phyloP scores from a whole-genome alignment of 2,888 invertebrate genomes.

The Pocota personata region DNA sequence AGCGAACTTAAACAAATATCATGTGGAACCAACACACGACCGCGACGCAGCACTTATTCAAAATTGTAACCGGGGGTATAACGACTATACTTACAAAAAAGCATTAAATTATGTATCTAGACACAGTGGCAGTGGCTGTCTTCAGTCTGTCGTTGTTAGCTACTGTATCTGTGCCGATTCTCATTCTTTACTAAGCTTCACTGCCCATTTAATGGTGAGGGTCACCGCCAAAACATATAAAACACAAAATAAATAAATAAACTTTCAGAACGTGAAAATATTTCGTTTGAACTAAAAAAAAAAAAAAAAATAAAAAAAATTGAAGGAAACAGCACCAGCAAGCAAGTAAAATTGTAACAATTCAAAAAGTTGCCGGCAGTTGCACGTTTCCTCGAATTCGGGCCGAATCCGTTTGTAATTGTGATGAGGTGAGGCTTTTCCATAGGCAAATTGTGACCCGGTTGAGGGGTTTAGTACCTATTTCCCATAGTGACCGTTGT shows the following conservation, averaged over 20 bases:
- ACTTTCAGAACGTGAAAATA: conserved; percentile 58
- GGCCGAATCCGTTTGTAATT: conserved; percentile 9
- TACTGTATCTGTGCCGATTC: background rate
- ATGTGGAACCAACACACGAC: background rate
- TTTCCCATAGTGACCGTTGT: conserved; percentile 52
- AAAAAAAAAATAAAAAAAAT: background rate
- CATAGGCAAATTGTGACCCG: background rate
- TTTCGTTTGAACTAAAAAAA: conserved; percentile 22
- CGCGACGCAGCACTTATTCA: background rate
- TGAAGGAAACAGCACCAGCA: conserved; percentile 15
- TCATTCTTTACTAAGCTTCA: conserved; percentile 6
- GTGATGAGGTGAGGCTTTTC: background rate
- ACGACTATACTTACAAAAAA: background rate
- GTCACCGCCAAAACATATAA: conserved; percentile 50
- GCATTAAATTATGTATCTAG: background rate
- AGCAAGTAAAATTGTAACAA: conserved; percentile 29
- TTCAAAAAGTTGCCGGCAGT: conserved; percentile 19
- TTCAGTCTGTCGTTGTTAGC: background rate
- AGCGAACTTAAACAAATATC: background rate
- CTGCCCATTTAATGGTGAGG: conserved; percentile 31
- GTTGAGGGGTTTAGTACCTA: background rate
- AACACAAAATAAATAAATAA: conserved; percentile 49
- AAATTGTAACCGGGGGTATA: background rate
- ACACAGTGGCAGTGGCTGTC: background rate
- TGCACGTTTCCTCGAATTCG: conserved; percentile 55